Conservation (phyloP, 2,888 invertebrate species). For the Mactromeris polynyma region DNA sequence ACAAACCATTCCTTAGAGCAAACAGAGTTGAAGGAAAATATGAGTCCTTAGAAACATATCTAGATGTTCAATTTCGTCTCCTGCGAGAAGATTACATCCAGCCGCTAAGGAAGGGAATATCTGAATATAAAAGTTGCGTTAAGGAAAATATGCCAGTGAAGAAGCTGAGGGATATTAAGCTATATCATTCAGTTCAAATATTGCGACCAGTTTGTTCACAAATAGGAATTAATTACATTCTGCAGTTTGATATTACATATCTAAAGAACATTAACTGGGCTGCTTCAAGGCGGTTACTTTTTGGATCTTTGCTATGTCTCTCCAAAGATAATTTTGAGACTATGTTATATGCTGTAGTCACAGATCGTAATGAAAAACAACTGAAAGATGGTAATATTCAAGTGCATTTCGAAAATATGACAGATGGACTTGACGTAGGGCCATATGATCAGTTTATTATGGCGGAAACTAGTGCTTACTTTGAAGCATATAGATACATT, state of each 20-base stretch:
- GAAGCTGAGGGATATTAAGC: slow-evolving; percentile 73
- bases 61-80: slow-evolving; percentile 92
- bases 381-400: slow-evolving; percentile 78
- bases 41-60: slow-evolving; percentile 90
- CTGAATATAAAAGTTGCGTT: slow-evolving; percentile 87
- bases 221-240: slow-evolving; percentile 76
- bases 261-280: slow-evolving; percentile 86
- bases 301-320: slow-evolving; percentile 92
- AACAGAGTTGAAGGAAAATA: slow-evolving; percentile 91
- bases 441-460: slow-evolving; percentile 88
- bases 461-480: slow-evolving; percentile 93
- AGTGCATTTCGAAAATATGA: slow-evolving; percentile 75
- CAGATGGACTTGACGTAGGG: slow-evolving; percentile 52
- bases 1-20: slow-evolving; percentile 88
- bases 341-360: slow-evolving; percentile 91
- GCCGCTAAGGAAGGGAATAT: slow-evolving; percentile 91
- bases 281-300: slow-evolving; percentile 90
- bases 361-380: slow-evolving; percentile 75
- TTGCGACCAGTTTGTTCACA: slow-evolving; percentile 74
- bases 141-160: slow-evolving; percentile 26
- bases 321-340: slow-evolving; percentile 91
- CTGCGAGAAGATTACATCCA: slow-evolving; percentile 93
- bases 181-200: slow-evolving; percentile 82
- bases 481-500: slow-evolving; percentile 94
- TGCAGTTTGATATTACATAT: slow-evolving; percentile 74